These are phyloP conservation scores for Stomorhina lunata DNA, from an alignment of 2,888 invertebrate species.

Conservation along the genomic window DNA sequence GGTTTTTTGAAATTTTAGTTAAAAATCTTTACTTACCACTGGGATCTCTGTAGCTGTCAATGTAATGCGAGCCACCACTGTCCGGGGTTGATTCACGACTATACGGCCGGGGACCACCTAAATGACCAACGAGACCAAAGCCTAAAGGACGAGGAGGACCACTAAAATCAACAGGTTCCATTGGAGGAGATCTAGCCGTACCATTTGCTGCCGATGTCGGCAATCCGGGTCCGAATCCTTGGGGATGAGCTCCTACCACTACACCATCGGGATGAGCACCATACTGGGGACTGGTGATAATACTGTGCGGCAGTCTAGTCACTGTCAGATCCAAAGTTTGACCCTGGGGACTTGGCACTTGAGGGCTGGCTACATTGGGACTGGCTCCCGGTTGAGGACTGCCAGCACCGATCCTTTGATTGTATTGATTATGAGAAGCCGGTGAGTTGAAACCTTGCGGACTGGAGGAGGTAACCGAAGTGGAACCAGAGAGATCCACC, in stretches of 20 bases:
- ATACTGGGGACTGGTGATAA: slow-evolving; percentile 83
- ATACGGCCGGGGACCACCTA: slow-evolving; percentile 85
- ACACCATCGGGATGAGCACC: slow-evolving; percentile 79
- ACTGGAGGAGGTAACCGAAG: slow-evolving; percentile 89
- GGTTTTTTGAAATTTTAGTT: background rate
- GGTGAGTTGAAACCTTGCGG: slow-evolving; percentile 85
- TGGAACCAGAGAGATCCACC: slow-evolving; percentile 91
- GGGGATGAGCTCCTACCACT: slow-evolving; percentile 80
- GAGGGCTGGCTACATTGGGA: slow-evolving; percentile 91
- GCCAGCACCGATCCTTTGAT: slow-evolving; percentile 81
- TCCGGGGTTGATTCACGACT: slow-evolving; percentile 94
- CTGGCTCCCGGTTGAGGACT: slow-evolving; percentile 93
- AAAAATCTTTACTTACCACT: slow-evolving; percentile 83
- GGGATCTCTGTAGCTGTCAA: slow-evolving; percentile 92
- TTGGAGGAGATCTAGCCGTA: slow-evolving; percentile 83
- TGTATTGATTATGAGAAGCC: slow-evolving; percentile 79
- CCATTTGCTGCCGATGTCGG: slow-evolving; percentile 75
- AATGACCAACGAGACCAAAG: slow-evolving; percentile 81
- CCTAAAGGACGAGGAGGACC: slow-evolving; percentile 84
- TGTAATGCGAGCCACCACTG: slow-evolving; percentile 93
- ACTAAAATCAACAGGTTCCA: slow-evolving; percentile 87
- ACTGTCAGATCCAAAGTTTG: slow-evolving; percentile 94
- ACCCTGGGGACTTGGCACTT: slow-evolving; percentile 94
- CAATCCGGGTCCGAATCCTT: slow-evolving; percentile 81
- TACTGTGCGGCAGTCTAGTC: slow-evolving; percentile 89